Conservation (phyloP, 2,888 invertebrate genomes). For the Bimastos eiseni region DNA sequence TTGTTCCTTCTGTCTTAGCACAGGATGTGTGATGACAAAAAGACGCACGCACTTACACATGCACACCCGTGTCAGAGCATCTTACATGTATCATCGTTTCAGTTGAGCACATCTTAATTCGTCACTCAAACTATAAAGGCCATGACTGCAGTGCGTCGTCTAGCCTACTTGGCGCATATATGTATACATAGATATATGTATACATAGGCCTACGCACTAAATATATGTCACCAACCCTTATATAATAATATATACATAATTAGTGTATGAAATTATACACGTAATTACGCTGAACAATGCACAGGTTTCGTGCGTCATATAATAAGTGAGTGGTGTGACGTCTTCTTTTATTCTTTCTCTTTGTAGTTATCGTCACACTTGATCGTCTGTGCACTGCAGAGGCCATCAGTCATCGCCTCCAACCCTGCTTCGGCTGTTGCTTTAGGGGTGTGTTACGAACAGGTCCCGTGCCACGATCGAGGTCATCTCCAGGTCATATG, state of each 20-base stretch:
- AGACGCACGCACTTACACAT: background rate
- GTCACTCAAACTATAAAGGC: background rate
- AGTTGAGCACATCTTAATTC: background rate
- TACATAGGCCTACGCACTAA: background rate
- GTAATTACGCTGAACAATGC: background rate
- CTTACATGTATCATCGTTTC: background rate
- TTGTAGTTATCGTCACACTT: background rate
- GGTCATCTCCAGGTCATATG: background rate
- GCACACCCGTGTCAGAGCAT: background rate
- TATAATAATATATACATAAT: background rate
- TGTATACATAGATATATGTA: background rate
- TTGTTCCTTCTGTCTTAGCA: too few species aligned
- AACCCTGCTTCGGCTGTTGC: background rate
- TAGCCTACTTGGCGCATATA: background rate
- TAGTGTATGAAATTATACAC: too few species aligned
- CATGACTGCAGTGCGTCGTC: background rate
- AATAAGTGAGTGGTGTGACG: background rate
- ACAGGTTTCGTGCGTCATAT: background rate
- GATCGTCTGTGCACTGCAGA: background rate
- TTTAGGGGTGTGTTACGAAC: background rate
- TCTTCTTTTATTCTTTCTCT: background rate
- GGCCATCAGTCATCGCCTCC: background rate
- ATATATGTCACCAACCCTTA: too few species aligned
- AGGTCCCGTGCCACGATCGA: slow-evolving; percentile 6
- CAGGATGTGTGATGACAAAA: background rate